Conservation (phyloP, 1,140 invertebrate genomes). For the Aphis gossypii region DNA sequence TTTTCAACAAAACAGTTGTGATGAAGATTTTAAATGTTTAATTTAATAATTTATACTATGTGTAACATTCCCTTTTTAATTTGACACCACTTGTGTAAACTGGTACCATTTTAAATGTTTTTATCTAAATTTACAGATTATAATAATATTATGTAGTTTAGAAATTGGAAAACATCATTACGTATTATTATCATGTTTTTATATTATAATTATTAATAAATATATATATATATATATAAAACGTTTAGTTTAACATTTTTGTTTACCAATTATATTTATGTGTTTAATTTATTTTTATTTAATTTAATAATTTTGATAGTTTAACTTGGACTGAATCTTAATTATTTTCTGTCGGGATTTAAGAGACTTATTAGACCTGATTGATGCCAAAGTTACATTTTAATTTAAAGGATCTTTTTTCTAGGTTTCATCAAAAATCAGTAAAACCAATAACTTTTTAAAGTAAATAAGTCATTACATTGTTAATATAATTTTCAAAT, state of each 20-base stretch:
- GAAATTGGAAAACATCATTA: conserved; percentile 7
- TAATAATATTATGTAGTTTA: conserved; percentile 6
- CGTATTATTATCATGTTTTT: conserved; percentile 35
- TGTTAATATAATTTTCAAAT: not conserved
- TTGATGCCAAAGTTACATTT: conserved; percentile 49
- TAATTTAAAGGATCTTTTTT: not conserved
- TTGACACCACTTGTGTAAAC: conserved; percentile 41
- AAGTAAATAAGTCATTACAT: not conserved
- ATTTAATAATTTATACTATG: not conserved
- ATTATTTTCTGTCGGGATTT: not conserved
- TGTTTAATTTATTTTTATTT: conserved; percentile 19
- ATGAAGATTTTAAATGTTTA: not conserved
- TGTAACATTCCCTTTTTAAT: conserved; percentile 5
- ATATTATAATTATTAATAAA: conserved; percentile 31
- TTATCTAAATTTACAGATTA: conserved; percentile 17
- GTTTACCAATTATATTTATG: conserved; percentile 12
- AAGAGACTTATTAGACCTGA: conserved; percentile 22
- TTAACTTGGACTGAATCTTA: conserved; percentile 15
- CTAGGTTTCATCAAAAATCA: not conserved
- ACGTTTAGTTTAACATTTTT: conserved; percentile 7
- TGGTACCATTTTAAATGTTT: not conserved
- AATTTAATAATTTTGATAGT: conserved; percentile 1
- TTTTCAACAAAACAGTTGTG: conserved; percentile 50
- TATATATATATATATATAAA: no score
- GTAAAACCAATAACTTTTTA: not conserved